Evolutionary conservation across 2,113 vertebrate species (phyloP), one percentile per base, ranked within the genome.

Genomic region (Melanerpes aurifrons): DNA sequence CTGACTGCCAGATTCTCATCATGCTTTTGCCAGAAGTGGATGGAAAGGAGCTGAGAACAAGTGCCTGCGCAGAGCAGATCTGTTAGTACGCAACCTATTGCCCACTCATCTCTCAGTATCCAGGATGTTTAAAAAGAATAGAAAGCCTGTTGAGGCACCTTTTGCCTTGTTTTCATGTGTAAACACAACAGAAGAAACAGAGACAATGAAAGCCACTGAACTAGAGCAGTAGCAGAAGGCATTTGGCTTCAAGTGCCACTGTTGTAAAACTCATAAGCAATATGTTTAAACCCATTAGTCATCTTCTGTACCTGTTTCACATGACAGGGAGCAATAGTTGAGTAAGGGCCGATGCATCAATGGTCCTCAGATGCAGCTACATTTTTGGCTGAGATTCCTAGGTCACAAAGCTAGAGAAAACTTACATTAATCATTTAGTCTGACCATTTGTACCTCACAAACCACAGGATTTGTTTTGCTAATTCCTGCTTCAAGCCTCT

Each of bases 181-280:
- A 76, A 94, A 68, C 76, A 83, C 29, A 89, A 74, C 57, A 90
- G 80, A 74, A 37, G 35, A 94, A 89, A 72, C 45, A 89, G 64
- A 90, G 20, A 71, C 62, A 81, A 83, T 92, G 62, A 93, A 94
- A 96, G 67, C 75, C 80, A 86, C 61, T 93, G 72, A 80, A 93
- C 63, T 83, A 95, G 77, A 76, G 82, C 16, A 78, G 91, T 28
- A 68, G 79, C 70, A 94, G 73, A 92, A 83, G 48, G 35, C 72
- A 71, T 95, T 87, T 92, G 74, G 78, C 94, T 87, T 80, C 53
- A 80, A 72, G 91, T 24, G 0, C 19, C 68, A 61, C 47, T 29
- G 61, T 72, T 77, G 61, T 77, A 91, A 91, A 92, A 89, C 37
- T 64, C 86, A 31, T 66, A 89, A 92, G 92, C 64, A 95, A 45